Conservation (phyloP, 2,797 vertebrate genomes). For the Aplochiton taeniatus region DNA sequence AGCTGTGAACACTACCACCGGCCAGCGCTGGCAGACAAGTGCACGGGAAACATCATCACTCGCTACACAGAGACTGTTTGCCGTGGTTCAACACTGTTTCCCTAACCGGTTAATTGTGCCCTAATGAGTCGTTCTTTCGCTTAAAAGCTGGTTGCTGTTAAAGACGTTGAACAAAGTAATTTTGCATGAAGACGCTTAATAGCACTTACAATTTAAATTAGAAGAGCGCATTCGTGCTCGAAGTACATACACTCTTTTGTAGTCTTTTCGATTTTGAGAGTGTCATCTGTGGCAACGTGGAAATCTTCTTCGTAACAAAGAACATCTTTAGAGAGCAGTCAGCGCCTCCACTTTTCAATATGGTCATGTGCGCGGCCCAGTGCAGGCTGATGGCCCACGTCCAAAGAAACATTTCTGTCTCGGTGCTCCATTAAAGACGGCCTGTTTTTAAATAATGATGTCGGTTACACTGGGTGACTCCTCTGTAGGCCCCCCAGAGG, state of each 20-base stretch:
- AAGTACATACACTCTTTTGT: neutral
- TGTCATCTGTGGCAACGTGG: constrained; percentile 36
- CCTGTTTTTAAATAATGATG: constrained; percentile 65
- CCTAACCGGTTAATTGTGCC: constrained; percentile 29
- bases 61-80: constrained; percentile 37
- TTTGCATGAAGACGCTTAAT: constrained; percentile 21
- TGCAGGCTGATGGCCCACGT: constrained; percentile 52
- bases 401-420: constrained; percentile 56
- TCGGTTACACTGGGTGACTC: constrained; percentile 50
- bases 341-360: constrained; percentile 69
- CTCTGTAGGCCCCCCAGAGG: constrained; percentile 42
- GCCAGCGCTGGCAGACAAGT: constrained; percentile 40
- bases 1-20: constrained; percentile 47
- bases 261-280: constrained; percentile 34
- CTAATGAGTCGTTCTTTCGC: constrained; percentile 29
- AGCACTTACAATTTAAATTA: neutral
- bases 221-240: neutral
- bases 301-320: constrained; percentile 34
- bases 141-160: neutral
- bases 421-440: constrained; percentile 63
- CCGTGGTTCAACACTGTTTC: constrained; percentile 24
- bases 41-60: constrained; percentile 29
- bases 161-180: neutral
- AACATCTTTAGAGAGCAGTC: constrained; percentile 38
- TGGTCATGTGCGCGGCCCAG: constrained; percentile 56